Evolutionary conservation across 2,797 vertebrate genomes (phyloP).

Genomic region (Psittacula echo): DNA sequence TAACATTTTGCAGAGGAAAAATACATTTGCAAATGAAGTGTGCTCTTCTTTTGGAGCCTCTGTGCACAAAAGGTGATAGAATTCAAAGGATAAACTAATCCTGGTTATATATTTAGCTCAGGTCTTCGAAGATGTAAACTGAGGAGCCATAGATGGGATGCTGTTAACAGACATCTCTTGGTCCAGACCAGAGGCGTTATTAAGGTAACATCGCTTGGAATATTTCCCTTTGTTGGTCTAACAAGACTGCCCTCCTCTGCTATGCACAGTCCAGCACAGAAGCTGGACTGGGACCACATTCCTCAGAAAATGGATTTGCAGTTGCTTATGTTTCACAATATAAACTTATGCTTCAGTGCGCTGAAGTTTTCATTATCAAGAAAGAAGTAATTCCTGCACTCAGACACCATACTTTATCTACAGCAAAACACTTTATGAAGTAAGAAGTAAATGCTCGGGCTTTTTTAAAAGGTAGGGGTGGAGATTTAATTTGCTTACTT

Average conservation of each 20-base stretch:
- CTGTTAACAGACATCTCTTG: not conserved
- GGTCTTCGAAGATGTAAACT: not conserved
- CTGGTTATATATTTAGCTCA: not conserved
- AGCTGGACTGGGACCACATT: not conserved
- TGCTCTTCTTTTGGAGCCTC: not conserved
- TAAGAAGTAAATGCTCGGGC: not conserved
- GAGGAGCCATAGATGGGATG: not conserved
- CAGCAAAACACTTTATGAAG: not conserved
- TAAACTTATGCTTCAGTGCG: not conserved
- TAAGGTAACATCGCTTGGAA: not conserved
- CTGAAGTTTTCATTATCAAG: not conserved
- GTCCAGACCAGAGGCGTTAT: not conserved
- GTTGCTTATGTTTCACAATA: not conserved
- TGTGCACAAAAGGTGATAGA: not conserved
- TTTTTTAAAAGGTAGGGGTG: not conserved
- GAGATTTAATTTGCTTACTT: not conserved
- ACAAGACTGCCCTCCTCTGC: not conserved
- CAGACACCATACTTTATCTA: not conserved
- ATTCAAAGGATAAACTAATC: not conserved
- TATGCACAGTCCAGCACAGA: not conserved
- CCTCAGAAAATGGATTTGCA: not conserved
- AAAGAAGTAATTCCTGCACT: not conserved
- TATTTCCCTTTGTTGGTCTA: not conserved
- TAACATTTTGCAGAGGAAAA: not conserved
- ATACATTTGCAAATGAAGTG: not conserved